Evolutionary conservation across 2,797 vertebrate genomes (phyloP).

Genomic region (Clarias laeviceps): DNA sequence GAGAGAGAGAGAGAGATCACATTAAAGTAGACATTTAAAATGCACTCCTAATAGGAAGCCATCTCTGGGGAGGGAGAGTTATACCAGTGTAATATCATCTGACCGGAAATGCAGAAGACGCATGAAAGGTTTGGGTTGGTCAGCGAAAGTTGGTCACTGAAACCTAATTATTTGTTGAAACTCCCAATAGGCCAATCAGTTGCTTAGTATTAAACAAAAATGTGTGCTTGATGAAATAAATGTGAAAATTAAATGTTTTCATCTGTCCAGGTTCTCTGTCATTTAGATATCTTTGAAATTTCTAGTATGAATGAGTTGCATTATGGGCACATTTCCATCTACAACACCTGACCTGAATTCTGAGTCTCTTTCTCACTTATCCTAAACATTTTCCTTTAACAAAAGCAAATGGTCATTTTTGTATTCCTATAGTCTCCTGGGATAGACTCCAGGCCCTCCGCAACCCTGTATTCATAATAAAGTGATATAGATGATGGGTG

Average conservation of each 20-base stretch:
- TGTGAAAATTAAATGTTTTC: not conserved
- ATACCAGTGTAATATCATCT: not conserved
- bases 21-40: conserved; percentile 38
- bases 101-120: conserved; percentile 4
- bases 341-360: not conserved
- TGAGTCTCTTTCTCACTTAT: not conserved
- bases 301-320: not conserved
- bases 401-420: not conserved
- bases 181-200: not conserved
- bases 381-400: not conserved
- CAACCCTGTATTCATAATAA: too few species aligned
- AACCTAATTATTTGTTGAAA: conserved; percentile 5
- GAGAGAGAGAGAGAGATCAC: not conserved
- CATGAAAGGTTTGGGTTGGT: conserved; percentile 16
- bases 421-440: too few species aligned
- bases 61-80: not conserved
- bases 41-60: conserved; percentile 6
- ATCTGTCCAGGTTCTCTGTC: not conserved
- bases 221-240: not conserved
- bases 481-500: too few species aligned
- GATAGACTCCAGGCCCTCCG: too few species aligned
- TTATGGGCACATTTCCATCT: not conserved
- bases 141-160: not conserved
- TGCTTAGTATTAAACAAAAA: not conserved
- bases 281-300: not conserved